A percentile compares a stretch with the other conserved stretches of the same genome.
phyloP scores from a whole-genome alignment of 2,888 invertebrate genomes.

The Cerastis rubricosa region DNA sequence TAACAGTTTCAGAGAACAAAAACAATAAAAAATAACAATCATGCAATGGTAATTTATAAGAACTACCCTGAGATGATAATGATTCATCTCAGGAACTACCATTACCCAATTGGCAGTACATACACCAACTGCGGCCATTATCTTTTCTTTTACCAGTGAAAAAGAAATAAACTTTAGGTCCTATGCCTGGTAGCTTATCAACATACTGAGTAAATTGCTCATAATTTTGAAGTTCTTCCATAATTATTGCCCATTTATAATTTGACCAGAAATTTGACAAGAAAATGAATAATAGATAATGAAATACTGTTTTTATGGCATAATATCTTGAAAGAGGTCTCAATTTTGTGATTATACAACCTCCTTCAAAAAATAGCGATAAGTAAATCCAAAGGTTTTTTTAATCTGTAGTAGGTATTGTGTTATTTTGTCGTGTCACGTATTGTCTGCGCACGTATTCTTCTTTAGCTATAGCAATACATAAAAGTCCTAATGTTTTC shows the following conservation, averaged over 20 bases:
- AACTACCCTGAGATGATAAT: not conserved
- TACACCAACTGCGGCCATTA: slow-evolving; percentile 96
- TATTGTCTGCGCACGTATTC: too few relatives aligned
- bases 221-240: slow-evolving; percentile 75
- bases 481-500: not conserved
- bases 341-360: not conserved
- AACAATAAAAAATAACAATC: not conserved
- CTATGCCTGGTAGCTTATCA: slow-evolving; percentile 73
- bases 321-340: slow-evolving; percentile 11
- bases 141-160: slow-evolving; percentile 87
- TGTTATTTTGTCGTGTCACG: not conserved
- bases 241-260: slow-evolving; percentile 58
- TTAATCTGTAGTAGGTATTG: not conserved
- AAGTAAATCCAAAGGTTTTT: not conserved
- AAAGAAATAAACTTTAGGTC: slow-evolving; percentile 83
- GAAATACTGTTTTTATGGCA: not conserved
- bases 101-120: slow-evolving; percentile 84
- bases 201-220: slow-evolving; percentile 77
- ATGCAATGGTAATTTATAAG: not conserved
- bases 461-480: not conserved
- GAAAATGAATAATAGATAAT: not conserved
- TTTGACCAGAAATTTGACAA: not conserved
- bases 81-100: not conserved
- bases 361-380: not conserved
- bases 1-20: not conserved